Evolutionary conservation across 2,888 invertebrate genomes (phyloP).

Genomic region (Endotricha flammealis): DNA sequence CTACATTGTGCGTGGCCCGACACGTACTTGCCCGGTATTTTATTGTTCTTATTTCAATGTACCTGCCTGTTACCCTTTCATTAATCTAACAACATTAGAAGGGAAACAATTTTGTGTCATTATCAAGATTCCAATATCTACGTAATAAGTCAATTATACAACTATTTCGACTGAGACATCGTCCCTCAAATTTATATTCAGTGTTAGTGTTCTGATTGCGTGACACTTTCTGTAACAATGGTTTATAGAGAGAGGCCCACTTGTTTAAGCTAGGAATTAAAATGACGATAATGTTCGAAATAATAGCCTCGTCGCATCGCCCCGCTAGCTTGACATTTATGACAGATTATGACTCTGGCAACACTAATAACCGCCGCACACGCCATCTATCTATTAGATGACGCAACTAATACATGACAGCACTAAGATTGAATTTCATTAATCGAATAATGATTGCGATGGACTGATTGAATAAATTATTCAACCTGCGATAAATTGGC

Average conservation of each 20-base stretch:
- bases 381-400: constrained; percentile 71
- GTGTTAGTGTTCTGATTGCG: constrained; percentile 50
- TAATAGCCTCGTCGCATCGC: constrained; percentile 54
- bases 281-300: constrained; percentile 58
- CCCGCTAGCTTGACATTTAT: constrained; percentile 64
- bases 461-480: constrained; percentile 36
- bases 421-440: constrained; percentile 58
- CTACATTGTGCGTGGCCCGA: too few relatives aligned
- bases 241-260: constrained; percentile 51
- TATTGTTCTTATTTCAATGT: too few relatives aligned
- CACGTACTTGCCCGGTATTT: too few relatives aligned
- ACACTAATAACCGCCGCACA: constrained; percentile 62
- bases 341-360: constrained; percentile 66
- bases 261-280: constrained; percentile 54
- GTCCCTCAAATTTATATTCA: constrained; percentile 30
- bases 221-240: constrained; percentile 55
- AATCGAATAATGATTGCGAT: constrained; percentile 56
- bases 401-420: constrained; percentile 49
- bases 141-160: constrained; percentile 37
- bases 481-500: constrained; percentile 29
- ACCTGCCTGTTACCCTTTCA: too few relatives aligned
- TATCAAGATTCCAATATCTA: constrained; percentile 27
- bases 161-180: constrained; percentile 32
- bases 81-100: too few relatives aligned
- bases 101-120: constrained; percentile 27